Conservation (phyloP, 2,113 vertebrate genomes). For the Oreochromis tanganicae region DNA sequence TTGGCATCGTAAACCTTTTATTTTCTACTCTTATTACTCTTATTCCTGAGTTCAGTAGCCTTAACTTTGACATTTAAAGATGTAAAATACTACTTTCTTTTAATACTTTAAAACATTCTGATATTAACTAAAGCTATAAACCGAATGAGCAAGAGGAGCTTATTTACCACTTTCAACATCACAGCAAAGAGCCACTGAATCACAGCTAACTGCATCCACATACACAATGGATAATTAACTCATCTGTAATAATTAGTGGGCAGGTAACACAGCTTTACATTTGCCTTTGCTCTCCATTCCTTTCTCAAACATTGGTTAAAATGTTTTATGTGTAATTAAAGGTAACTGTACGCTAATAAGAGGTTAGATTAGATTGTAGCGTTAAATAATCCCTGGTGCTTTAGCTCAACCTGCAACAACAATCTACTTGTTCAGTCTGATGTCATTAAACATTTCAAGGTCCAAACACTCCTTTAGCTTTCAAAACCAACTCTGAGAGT, state of each 20-base stretch:
- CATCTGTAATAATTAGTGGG: background rate
- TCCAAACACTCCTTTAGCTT: background rate
- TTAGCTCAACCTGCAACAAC: background rate
- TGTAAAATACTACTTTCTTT: background rate
- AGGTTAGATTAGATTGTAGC: background rate
- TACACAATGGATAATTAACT: background rate
- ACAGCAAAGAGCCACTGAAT: background rate
- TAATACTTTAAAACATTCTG: background rate
- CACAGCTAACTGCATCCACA: background rate
- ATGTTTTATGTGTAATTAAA: background rate
- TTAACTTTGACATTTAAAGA: background rate
- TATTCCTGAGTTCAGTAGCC: background rate
- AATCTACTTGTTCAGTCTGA: background rate
- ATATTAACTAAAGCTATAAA: background rate
- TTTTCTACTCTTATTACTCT: background rate
- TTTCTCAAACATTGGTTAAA: background rate
- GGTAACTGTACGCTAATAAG: background rate
- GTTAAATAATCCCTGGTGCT: background rate
- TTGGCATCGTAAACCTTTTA: background rate
- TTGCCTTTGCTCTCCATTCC: background rate
- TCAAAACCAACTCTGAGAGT: background rate
- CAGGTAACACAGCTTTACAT: background rate
- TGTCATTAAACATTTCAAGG: background rate
- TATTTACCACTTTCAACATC: background rate
- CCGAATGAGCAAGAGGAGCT: background rate